phyloP scores from a whole-genome alignment of 1,140 invertebrate genomes.

The Agraylea sexmaculata region DNA sequence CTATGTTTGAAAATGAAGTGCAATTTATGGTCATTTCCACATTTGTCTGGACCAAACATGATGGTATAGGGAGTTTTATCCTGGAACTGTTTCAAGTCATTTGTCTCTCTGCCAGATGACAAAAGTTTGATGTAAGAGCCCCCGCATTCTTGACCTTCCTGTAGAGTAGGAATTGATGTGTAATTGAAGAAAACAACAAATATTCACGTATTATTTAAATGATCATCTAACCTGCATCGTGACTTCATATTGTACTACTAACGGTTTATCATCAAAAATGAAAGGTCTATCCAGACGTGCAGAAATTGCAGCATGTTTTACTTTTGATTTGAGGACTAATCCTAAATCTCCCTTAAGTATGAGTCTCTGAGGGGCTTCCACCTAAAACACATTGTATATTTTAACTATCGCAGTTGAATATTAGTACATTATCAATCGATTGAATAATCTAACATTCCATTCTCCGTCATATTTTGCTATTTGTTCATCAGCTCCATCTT shows the following conservation, averaged over 20 bases:
- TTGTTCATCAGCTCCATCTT: conserved; percentile 81
- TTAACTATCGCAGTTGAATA: background rate
- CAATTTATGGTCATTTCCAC: conserved; percentile 89
- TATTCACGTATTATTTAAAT: background rate
- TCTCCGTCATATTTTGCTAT: conserved; percentile 93
- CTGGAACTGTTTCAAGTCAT: conserved; percentile 73
- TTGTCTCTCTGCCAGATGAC: conserved; percentile 48
- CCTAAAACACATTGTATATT: conserved; percentile 21
- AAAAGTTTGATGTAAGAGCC: conserved; percentile 95
- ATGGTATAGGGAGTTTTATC: conserved; percentile 96
- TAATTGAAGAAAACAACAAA: background rate
- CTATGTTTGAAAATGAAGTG: conserved; percentile 97
- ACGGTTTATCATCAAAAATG: conserved; percentile 72
- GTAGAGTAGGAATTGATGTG: conserved; percentile 31
- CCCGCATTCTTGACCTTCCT: conserved; percentile 97
- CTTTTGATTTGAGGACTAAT: conserved; percentile 86
- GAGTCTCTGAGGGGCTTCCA: conserved; percentile 68
- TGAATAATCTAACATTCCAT: conserved; percentile 38
- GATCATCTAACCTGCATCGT: conserved; percentile 41
- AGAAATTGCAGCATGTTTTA: conserved; percentile 92
- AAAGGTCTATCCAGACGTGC: conserved; percentile 71
- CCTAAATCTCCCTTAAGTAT: conserved; percentile 75
- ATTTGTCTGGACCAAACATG: conserved; percentile 99
- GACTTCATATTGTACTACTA: conserved; percentile 93
- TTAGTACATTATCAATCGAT: too few species aligned